Conservation (phyloP, 2,113 vertebrate species). For the Capra hircus region DNA sequence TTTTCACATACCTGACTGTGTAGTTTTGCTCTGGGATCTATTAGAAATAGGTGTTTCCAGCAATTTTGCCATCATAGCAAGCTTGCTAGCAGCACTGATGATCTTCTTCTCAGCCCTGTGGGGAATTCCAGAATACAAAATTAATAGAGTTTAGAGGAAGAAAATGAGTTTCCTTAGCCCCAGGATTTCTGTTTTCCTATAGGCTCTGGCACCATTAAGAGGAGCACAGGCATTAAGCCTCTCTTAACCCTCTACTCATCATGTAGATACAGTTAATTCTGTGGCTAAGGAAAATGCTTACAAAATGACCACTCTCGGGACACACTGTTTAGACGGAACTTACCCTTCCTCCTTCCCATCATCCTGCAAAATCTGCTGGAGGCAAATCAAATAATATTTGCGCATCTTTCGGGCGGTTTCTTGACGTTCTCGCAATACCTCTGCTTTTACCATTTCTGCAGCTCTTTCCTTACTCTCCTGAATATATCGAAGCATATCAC, state of each 20-base stretch:
- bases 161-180: background rate
- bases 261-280: background rate
- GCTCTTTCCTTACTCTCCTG: conserved; percentile 93
- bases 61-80: conserved; percentile 93
- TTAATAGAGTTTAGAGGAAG: conserved; percentile 14
- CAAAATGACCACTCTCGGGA: background rate
- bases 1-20: conserved; percentile 66
- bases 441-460: conserved; percentile 88
- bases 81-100: conserved; percentile 93
- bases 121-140: conserved; percentile 61
- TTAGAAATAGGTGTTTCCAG: conserved; percentile 88
- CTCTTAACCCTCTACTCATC: background rate
- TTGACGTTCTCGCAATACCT: conserved; percentile 90
- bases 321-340: background rate
- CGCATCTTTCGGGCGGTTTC: conserved; percentile 93
- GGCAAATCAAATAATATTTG: conserved; percentile 91
- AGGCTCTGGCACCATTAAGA: background rate
- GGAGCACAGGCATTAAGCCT: background rate
- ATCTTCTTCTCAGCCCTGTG: conserved; percentile 95
- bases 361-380: conserved; percentile 93
- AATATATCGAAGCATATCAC: conserved; percentile 93
- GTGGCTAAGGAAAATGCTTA: background rate
- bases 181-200: conserved; percentile 21
- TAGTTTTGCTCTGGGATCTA: conserved; percentile 70
- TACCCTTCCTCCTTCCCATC: conserved; percentile 86